phyloP scores from a whole-genome alignment of 2,888 invertebrate genomes.

The Synanthedon vespiformis region DNA sequence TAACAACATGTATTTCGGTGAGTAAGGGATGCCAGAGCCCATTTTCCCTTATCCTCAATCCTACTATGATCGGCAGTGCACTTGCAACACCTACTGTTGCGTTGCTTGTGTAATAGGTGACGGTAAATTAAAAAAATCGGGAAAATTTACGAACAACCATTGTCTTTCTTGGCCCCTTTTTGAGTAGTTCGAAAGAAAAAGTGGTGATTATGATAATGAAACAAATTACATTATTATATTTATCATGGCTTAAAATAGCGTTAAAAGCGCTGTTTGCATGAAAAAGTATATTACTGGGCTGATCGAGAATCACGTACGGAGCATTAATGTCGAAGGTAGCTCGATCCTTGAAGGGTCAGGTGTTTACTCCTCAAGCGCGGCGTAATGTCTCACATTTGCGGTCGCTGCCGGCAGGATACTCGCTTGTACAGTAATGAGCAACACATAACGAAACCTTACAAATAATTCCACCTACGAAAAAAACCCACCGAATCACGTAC shows the following conservation, averaged over 20 bases:
- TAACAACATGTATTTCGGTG: no score
- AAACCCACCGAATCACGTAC: conserved; percentile 68
- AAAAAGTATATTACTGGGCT: neutral
- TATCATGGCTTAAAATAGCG: neutral
- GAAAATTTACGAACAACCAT: no score
- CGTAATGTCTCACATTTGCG: conserved; percentile 66
- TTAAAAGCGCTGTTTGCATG: neutral
- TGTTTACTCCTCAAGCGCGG: conserved; percentile 25
- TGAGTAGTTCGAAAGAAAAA: no score
- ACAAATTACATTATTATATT: neutral
- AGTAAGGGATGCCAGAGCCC: no score
- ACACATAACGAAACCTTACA: conserved; percentile 69
- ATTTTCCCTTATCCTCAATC: no score
- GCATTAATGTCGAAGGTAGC: conserved; percentile 29
- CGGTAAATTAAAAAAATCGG: no score
- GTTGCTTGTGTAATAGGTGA: no score
- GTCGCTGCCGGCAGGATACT: conserved; percentile 62
- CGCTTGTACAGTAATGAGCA: conserved; percentile 67
- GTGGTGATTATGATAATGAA: no score
- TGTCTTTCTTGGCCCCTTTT: no score
- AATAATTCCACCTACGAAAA: conserved; percentile 68
- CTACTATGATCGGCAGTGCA: no score
- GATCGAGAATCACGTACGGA: conserved; percentile 39
- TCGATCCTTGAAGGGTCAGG: conserved; percentile 42
- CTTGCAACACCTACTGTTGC: no score